Evolutionary conservation across 1,140 invertebrate species (phyloP).

Genomic region (Sarcophaga bullata): DNA sequence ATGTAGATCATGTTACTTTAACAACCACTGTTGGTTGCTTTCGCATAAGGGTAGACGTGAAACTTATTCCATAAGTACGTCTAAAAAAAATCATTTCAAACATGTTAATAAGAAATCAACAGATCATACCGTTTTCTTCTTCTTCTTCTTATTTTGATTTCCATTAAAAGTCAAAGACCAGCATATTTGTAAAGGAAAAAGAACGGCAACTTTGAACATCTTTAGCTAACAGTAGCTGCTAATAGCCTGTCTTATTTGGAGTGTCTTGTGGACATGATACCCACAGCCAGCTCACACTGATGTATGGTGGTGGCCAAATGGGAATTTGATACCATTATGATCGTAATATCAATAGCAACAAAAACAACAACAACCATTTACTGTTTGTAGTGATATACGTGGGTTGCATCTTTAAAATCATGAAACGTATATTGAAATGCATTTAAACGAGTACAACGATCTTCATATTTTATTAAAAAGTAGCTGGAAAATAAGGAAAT

Average conservation of each 20-base stretch:
- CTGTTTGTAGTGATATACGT: not conserved
- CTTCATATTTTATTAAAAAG: not conserved
- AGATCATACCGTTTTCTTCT: not conserved
- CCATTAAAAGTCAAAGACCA: constrained; percentile 9
- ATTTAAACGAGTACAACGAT: not conserved
- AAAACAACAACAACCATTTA: not conserved
- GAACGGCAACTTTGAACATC: not conserved
- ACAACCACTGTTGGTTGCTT: not conserved
- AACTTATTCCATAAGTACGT: not conserved
- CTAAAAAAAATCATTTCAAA: not conserved
- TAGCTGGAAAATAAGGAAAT: not conserved
- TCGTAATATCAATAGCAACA: constrained; percentile 2
- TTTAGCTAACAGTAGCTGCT: not conserved
- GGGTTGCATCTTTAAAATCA: not conserved
- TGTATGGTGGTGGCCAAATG: constrained; percentile 15
- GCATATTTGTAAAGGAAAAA: not conserved
- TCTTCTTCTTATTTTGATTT: not conserved
- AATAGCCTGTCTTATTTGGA: not conserved
- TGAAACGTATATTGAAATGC: no score
- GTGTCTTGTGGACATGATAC: not conserved
- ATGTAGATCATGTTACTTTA: not conserved
- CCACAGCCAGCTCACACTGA: constrained; percentile 19
- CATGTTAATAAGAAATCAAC: constrained; percentile 9
- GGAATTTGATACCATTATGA: constrained; percentile 3
- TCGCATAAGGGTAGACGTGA: not conserved